Conservation (phyloP, 2,888 invertebrate genomes). For the Epinotia demarniana region DNA sequence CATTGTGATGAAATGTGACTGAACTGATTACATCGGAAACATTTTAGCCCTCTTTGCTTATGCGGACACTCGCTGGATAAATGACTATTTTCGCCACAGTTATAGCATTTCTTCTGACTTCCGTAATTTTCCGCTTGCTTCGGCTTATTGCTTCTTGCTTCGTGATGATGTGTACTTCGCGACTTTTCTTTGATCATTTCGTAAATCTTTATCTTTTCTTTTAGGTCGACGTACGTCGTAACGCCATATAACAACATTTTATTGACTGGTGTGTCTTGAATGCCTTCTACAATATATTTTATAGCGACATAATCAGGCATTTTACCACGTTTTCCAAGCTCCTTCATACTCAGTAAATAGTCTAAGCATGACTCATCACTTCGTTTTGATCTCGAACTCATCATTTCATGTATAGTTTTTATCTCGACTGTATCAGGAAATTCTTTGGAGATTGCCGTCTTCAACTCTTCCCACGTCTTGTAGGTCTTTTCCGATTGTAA, state of each 20-base stretch:
- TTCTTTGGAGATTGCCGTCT: constrained; percentile 2
- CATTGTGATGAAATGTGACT: constrained; percentile 23
- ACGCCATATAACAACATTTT: constrained; percentile 8
- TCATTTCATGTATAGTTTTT: constrained; percentile 3
- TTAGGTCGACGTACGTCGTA: neutral
- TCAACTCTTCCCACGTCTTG: constrained; percentile 13
- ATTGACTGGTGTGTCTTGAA: neutral
- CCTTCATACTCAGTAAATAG: constrained; percentile 10
- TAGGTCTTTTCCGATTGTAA: constrained; percentile 1
- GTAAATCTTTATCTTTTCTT: constrained; percentile 9
- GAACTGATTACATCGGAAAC: constrained; percentile 25
- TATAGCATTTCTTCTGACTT: neutral
- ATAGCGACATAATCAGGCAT: constrained; percentile 16
- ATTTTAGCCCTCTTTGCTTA: constrained; percentile 19
- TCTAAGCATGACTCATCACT: constrained; percentile 11
- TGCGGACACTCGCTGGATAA: constrained; percentile 18
- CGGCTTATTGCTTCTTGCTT: constrained; percentile 1
- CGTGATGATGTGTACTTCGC: neutral
- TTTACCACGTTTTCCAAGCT: constrained; percentile 10
- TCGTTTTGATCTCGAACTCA: neutral
- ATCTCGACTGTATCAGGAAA: constrained; percentile 13
- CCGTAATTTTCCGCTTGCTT: neutral
- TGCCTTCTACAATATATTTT: constrained; percentile 21
- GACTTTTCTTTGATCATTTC: constrained; percentile 13
- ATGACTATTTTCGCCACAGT: constrained; percentile 6